Conservation (phyloP, 2,797 vertebrate genomes). For the Pangasius mekongensis region DNA sequence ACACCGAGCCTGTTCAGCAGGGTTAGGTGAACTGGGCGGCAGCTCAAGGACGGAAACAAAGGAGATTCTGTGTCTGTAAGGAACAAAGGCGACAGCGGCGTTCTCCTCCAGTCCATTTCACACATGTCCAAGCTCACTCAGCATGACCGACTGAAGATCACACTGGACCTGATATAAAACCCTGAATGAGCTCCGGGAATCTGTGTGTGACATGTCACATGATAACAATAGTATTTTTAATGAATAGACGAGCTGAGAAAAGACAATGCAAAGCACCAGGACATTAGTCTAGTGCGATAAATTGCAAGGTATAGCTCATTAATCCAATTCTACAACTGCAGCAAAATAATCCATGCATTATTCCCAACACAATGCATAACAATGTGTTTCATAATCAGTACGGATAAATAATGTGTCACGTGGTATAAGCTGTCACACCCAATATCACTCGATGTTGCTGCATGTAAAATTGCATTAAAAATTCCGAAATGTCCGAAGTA, state of each 20-base stretch:
- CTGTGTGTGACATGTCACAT: not conserved
- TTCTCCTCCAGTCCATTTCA: constrained; percentile 38
- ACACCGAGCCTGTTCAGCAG: not conserved
- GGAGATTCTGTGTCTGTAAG: constrained; percentile 45
- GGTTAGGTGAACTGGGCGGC: constrained; percentile 33
- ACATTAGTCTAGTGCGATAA: not conserved
- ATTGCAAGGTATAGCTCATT: not conserved
- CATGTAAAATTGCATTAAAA: not conserved
- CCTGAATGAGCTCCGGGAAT: not conserved
- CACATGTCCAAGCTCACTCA: constrained; percentile 1
- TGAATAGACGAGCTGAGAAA: not conserved
- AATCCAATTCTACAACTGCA: not conserved
- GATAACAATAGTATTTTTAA: not conserved
- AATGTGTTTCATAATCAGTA: constrained; percentile 1
- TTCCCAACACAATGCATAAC: not conserved
- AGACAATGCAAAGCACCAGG: not conserved
- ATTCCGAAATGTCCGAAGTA: not conserved
- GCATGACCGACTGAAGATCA: not conserved
- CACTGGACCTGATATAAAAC: not conserved
- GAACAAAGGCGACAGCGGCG: constrained; percentile 57
- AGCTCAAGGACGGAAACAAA: constrained; percentile 55
- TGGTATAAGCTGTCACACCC: constrained; percentile 45
- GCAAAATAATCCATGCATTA: not conserved
- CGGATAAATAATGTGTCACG: constrained; percentile 31
- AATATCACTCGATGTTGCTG: constrained; percentile 1